These are phyloP conservation scores for Falco concolor DNA, from an alignment of 2,797 vertebrate species.

Conservation along the genomic window DNA sequence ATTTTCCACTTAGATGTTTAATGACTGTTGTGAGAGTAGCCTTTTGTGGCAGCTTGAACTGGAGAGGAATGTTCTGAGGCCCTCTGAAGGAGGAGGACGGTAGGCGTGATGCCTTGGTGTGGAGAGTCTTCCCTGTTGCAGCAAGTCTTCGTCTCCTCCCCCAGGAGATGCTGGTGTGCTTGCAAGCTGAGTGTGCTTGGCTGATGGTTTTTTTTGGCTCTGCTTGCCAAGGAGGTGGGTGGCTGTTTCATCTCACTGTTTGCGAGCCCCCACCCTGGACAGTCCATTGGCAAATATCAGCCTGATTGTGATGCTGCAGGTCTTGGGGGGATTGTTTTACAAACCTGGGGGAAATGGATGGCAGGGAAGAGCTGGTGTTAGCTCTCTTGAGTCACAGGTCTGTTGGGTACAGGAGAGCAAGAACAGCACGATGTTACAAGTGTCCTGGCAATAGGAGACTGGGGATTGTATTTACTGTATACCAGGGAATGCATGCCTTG, in stretches of 20 bases:
- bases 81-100: neutral
- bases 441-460: neutral
- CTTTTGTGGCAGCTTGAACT: neutral
- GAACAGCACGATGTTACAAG: neutral
- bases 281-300: neutral
- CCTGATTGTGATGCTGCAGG: neutral
- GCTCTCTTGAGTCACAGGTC: neutral
- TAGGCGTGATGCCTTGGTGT: neutral
- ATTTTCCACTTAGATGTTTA: neutral
- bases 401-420: neutral
- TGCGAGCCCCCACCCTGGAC: neutral
- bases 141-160: neutral
- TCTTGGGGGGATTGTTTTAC: neutral
- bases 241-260: neutral
- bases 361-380: neutral
- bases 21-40: neutral
- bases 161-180: neutral
- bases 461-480: neutral
- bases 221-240: neutral
- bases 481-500: neutral
- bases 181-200: neutral
- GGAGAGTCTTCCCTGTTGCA: neutral
- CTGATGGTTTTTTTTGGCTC: neutral
- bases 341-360: neutral
- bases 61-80: neutral